These are phyloP conservation scores for Pterois miles DNA, from an alignment of 2,797 vertebrate species.

Conservation along the genomic window DNA sequence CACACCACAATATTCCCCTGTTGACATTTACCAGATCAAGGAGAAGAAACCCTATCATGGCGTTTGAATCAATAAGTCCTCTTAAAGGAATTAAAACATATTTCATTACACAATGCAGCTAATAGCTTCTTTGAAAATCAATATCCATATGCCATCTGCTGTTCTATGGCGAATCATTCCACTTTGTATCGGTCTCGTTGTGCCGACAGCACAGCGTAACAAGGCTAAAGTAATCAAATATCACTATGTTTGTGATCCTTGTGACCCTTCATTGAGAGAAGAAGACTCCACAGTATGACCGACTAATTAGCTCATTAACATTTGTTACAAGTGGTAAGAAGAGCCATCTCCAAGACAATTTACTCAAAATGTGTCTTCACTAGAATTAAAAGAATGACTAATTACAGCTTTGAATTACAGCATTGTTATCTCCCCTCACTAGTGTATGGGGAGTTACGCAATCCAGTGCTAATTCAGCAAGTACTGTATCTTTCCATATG, in stretches of 20 bases:
- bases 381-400: slow-evolving; percentile 14
- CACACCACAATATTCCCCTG: slow-evolving; percentile 33
- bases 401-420: slow-evolving; percentile 22
- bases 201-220: not conserved
- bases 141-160: slow-evolving; percentile 26
- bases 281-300: not conserved
- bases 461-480: slow-evolving; percentile 19
- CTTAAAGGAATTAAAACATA: slow-evolving; percentile 55
- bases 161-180: not conserved
- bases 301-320: slow-evolving; percentile 25
- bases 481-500: not conserved
- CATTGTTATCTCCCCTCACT: not conserved
- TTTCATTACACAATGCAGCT: slow-evolving; percentile 43
- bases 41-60: slow-evolving; percentile 29
- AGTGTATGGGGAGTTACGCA: slow-evolving; percentile 1
- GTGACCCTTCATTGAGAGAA: not conserved
- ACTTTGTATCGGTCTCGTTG: not conserved
- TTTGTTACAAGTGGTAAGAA: not conserved
- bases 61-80: slow-evolving; percentile 52
- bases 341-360: not conserved
- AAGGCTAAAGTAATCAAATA: not conserved
- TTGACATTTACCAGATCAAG: slow-evolving; percentile 62
- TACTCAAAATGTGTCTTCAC: slow-evolving; percentile 6
- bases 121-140: slow-evolving; percentile 23
- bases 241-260: not conserved